These are phyloP conservation scores for Galago senegalensis DNA, from an alignment of 2,797 vertebrate species.

Conservation along the genomic window DNA sequence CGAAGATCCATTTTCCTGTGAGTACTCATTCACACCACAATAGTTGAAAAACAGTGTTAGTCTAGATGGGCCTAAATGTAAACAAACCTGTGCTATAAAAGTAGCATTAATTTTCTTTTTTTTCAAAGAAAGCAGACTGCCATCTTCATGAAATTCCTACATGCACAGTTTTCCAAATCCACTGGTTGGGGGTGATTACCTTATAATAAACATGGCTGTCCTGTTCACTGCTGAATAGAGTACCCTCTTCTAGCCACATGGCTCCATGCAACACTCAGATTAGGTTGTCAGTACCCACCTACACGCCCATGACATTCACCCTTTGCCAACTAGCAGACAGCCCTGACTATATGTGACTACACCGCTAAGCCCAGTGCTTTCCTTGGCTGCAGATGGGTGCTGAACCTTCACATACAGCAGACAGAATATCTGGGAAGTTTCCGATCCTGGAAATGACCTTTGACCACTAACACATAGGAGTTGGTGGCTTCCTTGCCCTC, in stretches of 20 bases:
- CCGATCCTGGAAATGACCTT: background rate
- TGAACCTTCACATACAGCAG: background rate
- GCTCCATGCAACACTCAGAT: background rate
- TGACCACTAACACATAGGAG: background rate
- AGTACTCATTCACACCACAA: constrained; percentile 79
- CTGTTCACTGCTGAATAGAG: background rate
- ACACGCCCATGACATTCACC: background rate
- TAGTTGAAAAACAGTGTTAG: constrained; percentile 85
- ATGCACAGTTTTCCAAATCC: background rate
- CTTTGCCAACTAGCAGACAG: background rate
- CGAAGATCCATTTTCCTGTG: constrained; percentile 82
- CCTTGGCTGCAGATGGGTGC: background rate
- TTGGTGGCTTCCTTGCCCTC: background rate
- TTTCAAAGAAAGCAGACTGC: constrained; percentile 75
- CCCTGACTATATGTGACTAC: background rate
- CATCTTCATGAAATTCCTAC: constrained; percentile 2
- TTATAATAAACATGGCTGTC: background rate
- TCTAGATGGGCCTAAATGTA: constrained; percentile 78
- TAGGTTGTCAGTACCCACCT: background rate
- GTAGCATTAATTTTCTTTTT: constrained; percentile 76
- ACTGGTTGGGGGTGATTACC: background rate
- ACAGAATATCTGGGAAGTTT: background rate
- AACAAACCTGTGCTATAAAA: constrained; percentile 36
- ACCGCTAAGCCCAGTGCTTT: background rate
- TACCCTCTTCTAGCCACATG: background rate